A percentile compares a stretch with the other conserved stretches of the same genome.
Conservation (phyloP, 2,113 vertebrate genomes). For the Siniperca knerii region DNA sequence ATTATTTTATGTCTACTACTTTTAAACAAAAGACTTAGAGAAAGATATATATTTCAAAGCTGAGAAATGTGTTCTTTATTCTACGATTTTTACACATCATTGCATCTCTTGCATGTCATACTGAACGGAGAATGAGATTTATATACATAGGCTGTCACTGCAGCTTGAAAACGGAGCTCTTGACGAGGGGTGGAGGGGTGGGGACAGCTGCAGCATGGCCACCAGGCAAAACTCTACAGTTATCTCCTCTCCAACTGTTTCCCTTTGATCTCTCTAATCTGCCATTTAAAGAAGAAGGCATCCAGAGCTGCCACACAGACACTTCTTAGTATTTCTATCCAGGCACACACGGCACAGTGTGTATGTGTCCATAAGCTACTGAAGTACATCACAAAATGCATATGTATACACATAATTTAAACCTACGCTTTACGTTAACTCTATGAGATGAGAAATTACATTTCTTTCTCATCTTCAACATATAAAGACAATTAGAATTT, state of each 20-base stretch:
- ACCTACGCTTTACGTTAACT: not conserved
- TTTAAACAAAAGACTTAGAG: not conserved
- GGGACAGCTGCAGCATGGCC: conserved; percentile 67
- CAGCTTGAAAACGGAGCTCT: conserved; percentile 36
- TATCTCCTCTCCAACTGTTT: conserved; percentile 69
- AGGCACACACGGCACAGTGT: not conserved
- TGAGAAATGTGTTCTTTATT: conserved; percentile 1
- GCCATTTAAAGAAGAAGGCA: conserved; percentile 70
- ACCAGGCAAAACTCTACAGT: conserved; percentile 69
- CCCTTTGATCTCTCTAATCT: conserved; percentile 77
- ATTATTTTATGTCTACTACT: not conserved
- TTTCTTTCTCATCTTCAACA: not conserved
- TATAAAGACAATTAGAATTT: not conserved
- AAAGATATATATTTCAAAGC: conserved; percentile 2
- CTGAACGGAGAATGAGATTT: conserved; percentile 34
- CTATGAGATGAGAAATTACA: not conserved
- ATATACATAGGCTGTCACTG: conserved; percentile 33
- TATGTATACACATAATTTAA: conserved; percentile 8
- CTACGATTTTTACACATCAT: not conserved
- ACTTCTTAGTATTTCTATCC: conserved; percentile 30
- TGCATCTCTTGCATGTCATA: conserved; percentile 6
- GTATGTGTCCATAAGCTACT: conserved; percentile 20
- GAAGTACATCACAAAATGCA: conserved; percentile 19
- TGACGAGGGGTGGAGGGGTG: conserved; percentile 31
- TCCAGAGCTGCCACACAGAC: conserved; percentile 43